Conservation (phyloP, 1,140 invertebrate genomes). For the Platorchestia sp. region DNA sequence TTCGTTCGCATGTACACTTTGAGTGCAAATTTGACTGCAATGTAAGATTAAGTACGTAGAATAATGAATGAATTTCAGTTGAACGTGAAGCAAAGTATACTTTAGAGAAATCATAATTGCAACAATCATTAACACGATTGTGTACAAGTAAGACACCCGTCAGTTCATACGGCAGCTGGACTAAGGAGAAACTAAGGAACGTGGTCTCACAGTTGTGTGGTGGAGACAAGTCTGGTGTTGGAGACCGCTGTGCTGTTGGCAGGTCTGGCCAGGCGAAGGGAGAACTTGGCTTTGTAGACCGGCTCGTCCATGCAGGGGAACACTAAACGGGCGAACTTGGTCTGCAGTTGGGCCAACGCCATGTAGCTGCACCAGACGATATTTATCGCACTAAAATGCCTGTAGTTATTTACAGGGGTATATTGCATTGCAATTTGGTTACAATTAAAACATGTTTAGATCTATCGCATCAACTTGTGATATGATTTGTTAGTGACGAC, state of each 20-base stretch:
- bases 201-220: not conserved
- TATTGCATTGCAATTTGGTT: not conserved
- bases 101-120: not conserved
- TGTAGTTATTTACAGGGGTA: not conserved
- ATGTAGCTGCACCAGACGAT: not conserved
- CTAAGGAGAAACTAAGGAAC: not conserved
- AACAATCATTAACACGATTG: not conserved
- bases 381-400: not conserved
- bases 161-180: not conserved
- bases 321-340: slow-evolving; percentile 15
- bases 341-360: slow-evolving; percentile 31
- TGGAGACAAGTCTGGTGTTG: not conserved
- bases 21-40: not conserved
- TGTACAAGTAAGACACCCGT: not conserved
- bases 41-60: not conserved
- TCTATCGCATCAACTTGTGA: not conserved
- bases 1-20: no score
- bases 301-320: slow-evolving; percentile 57
- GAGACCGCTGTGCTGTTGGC: slow-evolving; percentile 5
- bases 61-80: not conserved
- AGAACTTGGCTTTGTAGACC: slow-evolving; percentile 21
- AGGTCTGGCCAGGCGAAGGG: slow-evolving; percentile 13
- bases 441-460: not conserved
- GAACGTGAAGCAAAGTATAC: not conserved
- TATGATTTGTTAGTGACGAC: not conserved